phyloP scores from a whole-genome alignment of 2,797 vertebrate genomes.

The Craterocephalus amniculus region DNA sequence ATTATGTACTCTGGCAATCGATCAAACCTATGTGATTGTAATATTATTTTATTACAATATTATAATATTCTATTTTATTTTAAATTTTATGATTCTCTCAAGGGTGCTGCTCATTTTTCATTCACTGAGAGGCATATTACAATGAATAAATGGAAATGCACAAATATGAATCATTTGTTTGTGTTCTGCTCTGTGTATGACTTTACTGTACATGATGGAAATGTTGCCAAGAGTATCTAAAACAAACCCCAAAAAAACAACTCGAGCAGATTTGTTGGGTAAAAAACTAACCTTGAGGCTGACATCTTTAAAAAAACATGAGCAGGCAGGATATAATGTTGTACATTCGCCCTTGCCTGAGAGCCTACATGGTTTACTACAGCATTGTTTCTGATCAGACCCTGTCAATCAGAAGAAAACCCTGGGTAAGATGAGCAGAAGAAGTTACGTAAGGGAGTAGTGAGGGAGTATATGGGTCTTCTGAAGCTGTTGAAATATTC shows the following conservation, averaged over 20 bases:
- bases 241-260: slow-evolving; percentile 20
- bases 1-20: not conserved
- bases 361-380: slow-evolving; percentile 9
- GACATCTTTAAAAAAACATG: too few species aligned
- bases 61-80: not conserved
- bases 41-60: too few species aligned
- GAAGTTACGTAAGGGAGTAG: slow-evolving; percentile 20
- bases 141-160: not conserved
- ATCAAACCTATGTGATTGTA: not conserved
- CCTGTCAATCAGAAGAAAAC: slow-evolving; percentile 7
- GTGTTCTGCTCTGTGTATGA: not conserved
- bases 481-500: slow-evolving; percentile 35
- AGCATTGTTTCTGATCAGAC: slow-evolving; percentile 21
- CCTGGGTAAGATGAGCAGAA: slow-evolving; percentile 1
- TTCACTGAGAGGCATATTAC: not conserved
- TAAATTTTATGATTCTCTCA: not conserved
- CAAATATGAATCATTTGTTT: not conserved
- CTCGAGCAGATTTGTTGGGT: too few species aligned
- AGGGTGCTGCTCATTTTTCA: not conserved
- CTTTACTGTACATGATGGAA: slow-evolving; percentile 15
- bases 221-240: slow-evolving; percentile 11
- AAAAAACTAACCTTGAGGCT: too few species aligned
- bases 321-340: too few species aligned
- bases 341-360: slow-evolving; percentile 14
- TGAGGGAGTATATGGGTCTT: slow-evolving; percentile 17